These are phyloP conservation scores for Dyspetes luteomarginatus DNA, from an alignment of 2,888 invertebrate species.

Conservation along the genomic window DNA sequence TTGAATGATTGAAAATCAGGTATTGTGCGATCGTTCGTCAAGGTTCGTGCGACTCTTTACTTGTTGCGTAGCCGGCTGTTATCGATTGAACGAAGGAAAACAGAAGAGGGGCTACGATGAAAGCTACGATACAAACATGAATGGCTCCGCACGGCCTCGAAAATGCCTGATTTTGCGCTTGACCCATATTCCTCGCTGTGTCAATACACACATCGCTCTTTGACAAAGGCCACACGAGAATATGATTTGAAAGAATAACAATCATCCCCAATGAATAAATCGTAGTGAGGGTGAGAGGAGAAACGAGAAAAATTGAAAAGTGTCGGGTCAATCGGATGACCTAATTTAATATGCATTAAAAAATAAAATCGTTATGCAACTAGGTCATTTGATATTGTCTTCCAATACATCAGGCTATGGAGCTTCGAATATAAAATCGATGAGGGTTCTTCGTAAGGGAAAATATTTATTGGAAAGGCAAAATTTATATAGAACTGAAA, in stretches of 20 bases:
- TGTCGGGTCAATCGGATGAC: constrained; percentile 41
- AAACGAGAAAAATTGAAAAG: constrained; percentile 5
- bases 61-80: constrained; percentile 76
- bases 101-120: constrained; percentile 44
- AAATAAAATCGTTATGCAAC: constrained; percentile 6
- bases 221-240: constrained; percentile 19
- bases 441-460: no score
- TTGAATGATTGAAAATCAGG: background rate
- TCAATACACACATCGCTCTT: constrained; percentile 8
- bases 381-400: constrained; percentile 40
- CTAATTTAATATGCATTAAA: constrained; percentile 27
- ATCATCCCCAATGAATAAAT: background rate
- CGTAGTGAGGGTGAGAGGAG: background rate
- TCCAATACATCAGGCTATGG: constrained; percentile 10
- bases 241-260: no score
- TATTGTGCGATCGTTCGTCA: constrained; percentile 12
- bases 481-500: no score
- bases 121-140: constrained; percentile 75
- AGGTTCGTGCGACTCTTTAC: constrained; percentile 68
- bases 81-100: constrained; percentile 75
- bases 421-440: no score
- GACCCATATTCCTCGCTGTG: constrained; percentile 72
- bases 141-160: constrained; percentile 73
- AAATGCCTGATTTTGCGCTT: constrained; percentile 76
- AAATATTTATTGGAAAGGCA: no score